Base-by-base conservation (phyloP, 2,888 invertebrate genomes). In the Chalcosyrphus nemorum region DNA sequence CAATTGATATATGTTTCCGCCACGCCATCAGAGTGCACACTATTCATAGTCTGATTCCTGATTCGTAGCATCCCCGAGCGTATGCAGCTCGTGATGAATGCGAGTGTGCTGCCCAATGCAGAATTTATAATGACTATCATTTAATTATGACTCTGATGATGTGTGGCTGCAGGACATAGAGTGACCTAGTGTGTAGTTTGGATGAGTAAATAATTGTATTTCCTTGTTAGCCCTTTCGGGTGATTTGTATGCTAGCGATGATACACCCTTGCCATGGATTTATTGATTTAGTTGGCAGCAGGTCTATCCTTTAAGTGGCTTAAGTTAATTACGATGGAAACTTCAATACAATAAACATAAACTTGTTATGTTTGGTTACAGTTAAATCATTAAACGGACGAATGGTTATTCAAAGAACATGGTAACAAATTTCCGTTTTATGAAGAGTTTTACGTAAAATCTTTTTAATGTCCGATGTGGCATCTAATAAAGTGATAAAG, bases 1-100 rank as follows among this genome's bases (percentile, higher is more conserved):
- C 84, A 74, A n/a, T 84, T 84, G 84, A 84, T 75, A 75, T 80
- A 84, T 84, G 84, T 84, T 78, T 80, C 84, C 80, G 70, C 80
- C 63, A 65, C 80, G 70, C 80, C 63, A 65, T 84, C 78, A 84
- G 68, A 70, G 70, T 80, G 72, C 78, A 72, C 72, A 70, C 80
- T 52, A 61, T 35, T 66, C 54, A 50, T 24, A 32, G 66, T 7
- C 47, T 21, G 50, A 61, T 35, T 65, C 43, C 13, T 11, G 9
- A n/a, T 35, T 32, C 15, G 50, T 43, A 6, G 43, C 11, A 54
- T 9, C 21, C n/a, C n/a, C n/a, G n/a, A 21, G 57, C 43, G 50
- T 11, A 29, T 15, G 21, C 52, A 54, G n/a, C 15, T 4, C 24
- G 61, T 84, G 80, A 84, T 84, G 63, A 50, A 84, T 84, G 74